Base-by-base conservation (phyloP, 2,888 invertebrate genomes). In the Barypeithes pellucidus region DNA sequence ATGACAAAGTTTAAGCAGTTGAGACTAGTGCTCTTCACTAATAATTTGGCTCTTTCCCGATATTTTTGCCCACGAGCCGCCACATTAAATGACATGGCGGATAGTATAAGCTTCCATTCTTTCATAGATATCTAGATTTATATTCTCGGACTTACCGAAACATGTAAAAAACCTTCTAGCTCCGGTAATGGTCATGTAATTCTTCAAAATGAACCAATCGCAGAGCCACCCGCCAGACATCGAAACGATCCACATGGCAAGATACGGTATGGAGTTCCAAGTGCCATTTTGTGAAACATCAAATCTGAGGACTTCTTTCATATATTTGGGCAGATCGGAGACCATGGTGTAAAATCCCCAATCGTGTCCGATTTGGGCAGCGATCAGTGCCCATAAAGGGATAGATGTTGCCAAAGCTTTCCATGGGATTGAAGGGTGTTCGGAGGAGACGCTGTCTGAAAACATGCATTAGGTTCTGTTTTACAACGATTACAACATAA, bases 271-370 rank as follows among this genome's bases (percentile, higher is more conserved):
- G 0, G 91, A 88, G 0, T 91, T 90, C 43, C 91, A 85, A 0
- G 89, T 82, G 2, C 91, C 91, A 63, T 91, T 91, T 78, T 89
- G 85, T 77, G 89, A 87, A 65, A 92, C 89, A 79, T 90, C 88
- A 62, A 91, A 91, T 81, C 90, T 89, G 66, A 92, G 83, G 0
- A 92, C 89, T 72, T 91, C 90, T 50, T 89, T 90, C 90, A 92
- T 90, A 66, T 83, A 83, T 36, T 81, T 82, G 2, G 92, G 92
- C 11, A 93, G 85, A 80, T 92, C 92, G 0, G 91, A 91, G 20
- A 92, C 89, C 89, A 93, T 90, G 4, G 91, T 91, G 83, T 91
- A 92, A 81, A 92, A 91, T 3, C 91, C 91, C 90, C 91, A 93
- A 80, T 91, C 91, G 83, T 92, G 92, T 2, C 91, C 91, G 75